phyloP scores from a whole-genome alignment of 1,140 invertebrate genomes.

The Delia radicum region DNA sequence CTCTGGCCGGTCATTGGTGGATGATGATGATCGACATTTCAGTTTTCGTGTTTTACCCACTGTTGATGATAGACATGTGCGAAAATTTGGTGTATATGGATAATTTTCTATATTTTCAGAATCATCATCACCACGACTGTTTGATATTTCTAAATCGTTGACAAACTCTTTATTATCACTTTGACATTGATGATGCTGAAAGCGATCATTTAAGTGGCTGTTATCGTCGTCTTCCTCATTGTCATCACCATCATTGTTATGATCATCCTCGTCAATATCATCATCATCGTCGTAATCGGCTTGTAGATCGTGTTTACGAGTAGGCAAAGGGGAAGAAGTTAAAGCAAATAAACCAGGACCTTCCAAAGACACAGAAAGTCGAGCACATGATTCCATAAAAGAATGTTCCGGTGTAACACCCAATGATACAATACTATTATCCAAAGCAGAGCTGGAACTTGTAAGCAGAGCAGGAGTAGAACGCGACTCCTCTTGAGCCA shows the following conservation, averaged over 20 bases:
- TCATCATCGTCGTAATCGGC: constrained; percentile 45
- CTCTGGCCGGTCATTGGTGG: not conserved
- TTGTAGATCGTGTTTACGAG: constrained; percentile 32
- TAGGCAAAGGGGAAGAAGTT: constrained; percentile 49
- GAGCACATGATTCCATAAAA: constrained; percentile 79
- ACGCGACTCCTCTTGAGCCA: constrained; percentile 76
- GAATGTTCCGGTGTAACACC: constrained; percentile 83
- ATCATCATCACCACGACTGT: constrained; percentile 1
- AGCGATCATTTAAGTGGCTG: not conserved
- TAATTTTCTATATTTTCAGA: constrained; percentile 27
- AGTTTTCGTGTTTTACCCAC: constrained; percentile 1
- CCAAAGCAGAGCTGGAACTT: constrained; percentile 60
- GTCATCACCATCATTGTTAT: constrained; percentile 38
- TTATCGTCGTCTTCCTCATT: constrained; percentile 32
- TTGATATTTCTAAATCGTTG: constrained; percentile 23
- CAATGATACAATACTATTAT: constrained; percentile 62
- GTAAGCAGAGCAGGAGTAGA: constrained; percentile 78
- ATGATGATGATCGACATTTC: constrained; percentile 25
- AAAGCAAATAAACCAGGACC: constrained; percentile 56
- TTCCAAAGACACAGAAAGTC: constrained; percentile 82
- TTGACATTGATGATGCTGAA: not conserved
- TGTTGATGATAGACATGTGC: constrained; percentile 30
- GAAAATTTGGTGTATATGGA: constrained; percentile 15
- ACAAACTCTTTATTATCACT: constrained; percentile 6
- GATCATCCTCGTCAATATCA: constrained; percentile 32